phyloP scores from a whole-genome alignment of 2,888 invertebrate genomes.

The Laspeyria flexula region DNA sequence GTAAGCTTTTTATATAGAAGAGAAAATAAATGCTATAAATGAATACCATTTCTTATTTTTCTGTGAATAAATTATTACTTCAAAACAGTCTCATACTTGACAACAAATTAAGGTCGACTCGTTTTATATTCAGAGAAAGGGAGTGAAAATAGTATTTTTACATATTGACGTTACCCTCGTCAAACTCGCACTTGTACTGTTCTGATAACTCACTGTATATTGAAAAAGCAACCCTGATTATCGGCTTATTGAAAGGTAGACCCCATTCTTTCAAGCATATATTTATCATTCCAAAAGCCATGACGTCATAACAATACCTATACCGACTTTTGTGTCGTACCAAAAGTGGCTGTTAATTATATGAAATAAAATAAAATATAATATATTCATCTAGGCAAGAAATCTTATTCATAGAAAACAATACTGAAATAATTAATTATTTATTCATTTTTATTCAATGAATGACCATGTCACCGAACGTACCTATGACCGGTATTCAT shows the following conservation, averaged over 20 bases:
- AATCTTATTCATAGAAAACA: no score
- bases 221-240: conserved; percentile 47
- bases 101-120: conserved; percentile 1
- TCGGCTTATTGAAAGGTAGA: conserved; percentile 38
- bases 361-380: no score
- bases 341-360: no score
- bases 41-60: background rate
- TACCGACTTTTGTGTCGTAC: no score
- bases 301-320: no score
- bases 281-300: conserved; percentile 34
- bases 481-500: no score
- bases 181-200: conserved; percentile 38
- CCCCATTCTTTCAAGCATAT: conserved; percentile 27
- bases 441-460: no score
- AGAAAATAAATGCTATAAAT: no score
- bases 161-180: conserved; percentile 38
- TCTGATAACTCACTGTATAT: conserved; percentile 44
- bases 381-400: no score
- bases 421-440: no score
- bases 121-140: conserved; percentile 2
- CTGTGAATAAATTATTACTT: background rate
- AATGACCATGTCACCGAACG: no score
- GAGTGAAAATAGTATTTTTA: conserved; percentile 27
- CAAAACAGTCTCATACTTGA: background rate
- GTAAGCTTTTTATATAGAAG: no score